A percentile compares a stretch with the other conserved stretches of the same genome.
Evolutionary conservation across 2,113 vertebrate genomes (phyloP).

Genomic region (Glaucomys volans): DNA sequence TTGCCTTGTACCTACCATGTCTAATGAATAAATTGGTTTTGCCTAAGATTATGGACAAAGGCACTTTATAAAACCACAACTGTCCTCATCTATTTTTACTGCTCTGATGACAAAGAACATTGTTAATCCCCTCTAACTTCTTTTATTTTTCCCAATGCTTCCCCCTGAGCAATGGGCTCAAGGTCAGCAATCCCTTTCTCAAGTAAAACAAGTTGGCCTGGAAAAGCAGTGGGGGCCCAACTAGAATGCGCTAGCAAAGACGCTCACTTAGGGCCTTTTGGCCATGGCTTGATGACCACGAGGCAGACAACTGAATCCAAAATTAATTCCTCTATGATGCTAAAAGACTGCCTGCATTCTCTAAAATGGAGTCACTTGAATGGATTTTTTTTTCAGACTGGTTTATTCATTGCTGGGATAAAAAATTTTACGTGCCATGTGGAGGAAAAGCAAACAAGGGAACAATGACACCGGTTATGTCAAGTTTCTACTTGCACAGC

Average conservation of each 20-base stretch:
- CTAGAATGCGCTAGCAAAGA: too few relatives aligned
- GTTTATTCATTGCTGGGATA: not conserved
- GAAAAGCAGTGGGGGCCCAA: not conserved
- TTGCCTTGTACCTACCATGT: not conserved
- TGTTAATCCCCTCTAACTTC: not conserved
- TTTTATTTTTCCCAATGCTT: not conserved
- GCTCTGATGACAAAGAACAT: not conserved
- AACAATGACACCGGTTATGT: constrained; percentile 54
- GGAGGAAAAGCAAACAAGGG: constrained; percentile 24
- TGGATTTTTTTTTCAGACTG: not conserved
- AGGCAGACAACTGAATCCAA: not conserved
- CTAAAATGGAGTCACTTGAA: not conserved
- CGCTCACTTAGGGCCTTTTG: accelerated
- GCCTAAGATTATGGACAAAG: not conserved
- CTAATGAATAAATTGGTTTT: not conserved
- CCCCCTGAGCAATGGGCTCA: not conserved
- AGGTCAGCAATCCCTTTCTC: not conserved
- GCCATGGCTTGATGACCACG: not conserved
- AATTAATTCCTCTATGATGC: not conserved
- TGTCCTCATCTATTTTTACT: not conserved
- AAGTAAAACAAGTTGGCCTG: not conserved
- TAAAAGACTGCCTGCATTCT: not conserved
- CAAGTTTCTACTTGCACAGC: not conserved
- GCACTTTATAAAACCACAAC: not conserved
- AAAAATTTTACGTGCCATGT: not conserved